Conservation (phyloP, 2,888 invertebrate genomes). For the Phrixothrix hirtus region DNA sequence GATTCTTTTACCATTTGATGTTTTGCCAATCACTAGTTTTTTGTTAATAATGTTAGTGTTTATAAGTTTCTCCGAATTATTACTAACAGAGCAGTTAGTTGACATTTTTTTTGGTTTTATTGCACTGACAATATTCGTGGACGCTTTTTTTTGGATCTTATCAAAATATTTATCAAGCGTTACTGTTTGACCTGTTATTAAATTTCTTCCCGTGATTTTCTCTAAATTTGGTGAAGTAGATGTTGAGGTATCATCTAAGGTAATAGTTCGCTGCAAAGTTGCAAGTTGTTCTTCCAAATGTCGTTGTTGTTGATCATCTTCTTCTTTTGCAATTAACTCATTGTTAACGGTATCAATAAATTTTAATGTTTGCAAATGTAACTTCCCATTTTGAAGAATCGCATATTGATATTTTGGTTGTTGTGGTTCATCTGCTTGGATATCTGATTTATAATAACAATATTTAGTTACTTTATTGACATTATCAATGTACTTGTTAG, state of each 20-base stretch:
- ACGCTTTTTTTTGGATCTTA: conserved; percentile 17
- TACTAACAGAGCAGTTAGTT: too few relatives aligned
- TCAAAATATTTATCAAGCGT: conserved; percentile 32
- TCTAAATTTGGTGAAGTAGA: conserved; percentile 18
- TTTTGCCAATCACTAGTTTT: conserved; percentile 25
- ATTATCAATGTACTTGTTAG: too few relatives aligned
- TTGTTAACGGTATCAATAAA: conserved; percentile 3
- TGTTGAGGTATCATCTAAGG: conserved; percentile 7
- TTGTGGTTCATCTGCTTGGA: neutral
- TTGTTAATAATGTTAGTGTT: conserved; percentile 7
- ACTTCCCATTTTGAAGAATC: conserved; percentile 37
- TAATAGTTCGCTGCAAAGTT: conserved; percentile 20
- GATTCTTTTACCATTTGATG: conserved; percentile 32
- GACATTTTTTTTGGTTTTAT: conserved; percentile 1
- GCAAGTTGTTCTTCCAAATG: conserved; percentile 11
- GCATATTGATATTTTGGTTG: conserved; percentile 33
- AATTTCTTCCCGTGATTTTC: conserved; percentile 32
- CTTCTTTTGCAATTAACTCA: conserved; percentile 4
- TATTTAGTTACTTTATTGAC: neutral
- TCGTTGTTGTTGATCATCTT: too few relatives aligned
- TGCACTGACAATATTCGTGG: neutral
- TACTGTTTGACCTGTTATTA: conserved; percentile 36
- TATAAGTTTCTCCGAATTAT: neutral
- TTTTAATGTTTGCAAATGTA: conserved; percentile 32
- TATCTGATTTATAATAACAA: neutral